phyloP scores from a whole-genome alignment of 35 echinoderm and acorn worm genomes.

The Hemicentrotus pulcherrimus region DNA sequence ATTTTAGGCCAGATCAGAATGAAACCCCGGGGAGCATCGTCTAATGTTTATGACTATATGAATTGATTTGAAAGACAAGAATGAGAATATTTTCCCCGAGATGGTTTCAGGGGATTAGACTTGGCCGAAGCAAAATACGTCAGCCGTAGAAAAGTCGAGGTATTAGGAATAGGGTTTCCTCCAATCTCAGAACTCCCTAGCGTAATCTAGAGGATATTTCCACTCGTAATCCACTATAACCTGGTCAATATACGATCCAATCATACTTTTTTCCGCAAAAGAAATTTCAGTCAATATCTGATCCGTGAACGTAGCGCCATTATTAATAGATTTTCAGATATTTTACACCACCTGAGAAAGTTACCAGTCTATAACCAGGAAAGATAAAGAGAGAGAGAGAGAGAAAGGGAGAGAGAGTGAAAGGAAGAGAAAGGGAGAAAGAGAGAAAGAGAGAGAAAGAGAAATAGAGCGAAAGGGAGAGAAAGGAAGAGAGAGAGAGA shows the following conservation, averaged over 20 bases:
- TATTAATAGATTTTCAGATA: neutral
- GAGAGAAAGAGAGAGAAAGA: too few species aligned
- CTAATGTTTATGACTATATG: slow-evolving; percentile 11
- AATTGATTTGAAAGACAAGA: neutral
- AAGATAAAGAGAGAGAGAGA: neutral
- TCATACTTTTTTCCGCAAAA: slow-evolving; percentile 1
- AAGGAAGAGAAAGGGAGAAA: neutral
- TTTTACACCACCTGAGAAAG: neutral
- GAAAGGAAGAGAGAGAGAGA: too few species aligned
- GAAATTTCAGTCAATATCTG: neutral
- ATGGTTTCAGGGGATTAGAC: neutral
- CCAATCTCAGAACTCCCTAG: neutral
- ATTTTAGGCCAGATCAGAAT: neutral
- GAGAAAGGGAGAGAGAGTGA: neutral
- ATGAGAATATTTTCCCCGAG: neutral
- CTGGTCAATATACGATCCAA: slow-evolving; percentile 12
- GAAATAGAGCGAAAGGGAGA: too few species aligned
- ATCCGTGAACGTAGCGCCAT: neutral
- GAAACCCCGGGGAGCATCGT: neutral
- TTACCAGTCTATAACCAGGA: neutral
- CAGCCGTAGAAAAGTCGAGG: neutral
- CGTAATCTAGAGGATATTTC: slow-evolving; percentile 3
- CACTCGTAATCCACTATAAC: neutral
- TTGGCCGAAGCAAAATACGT: slow-evolving; percentile 9
- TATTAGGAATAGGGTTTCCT: slow-evolving; percentile 4